These are phyloP conservation scores for Rhizoglyphus robini DNA, from an alignment of 1,140 invertebrate species.

Conservation along the genomic window DNA sequence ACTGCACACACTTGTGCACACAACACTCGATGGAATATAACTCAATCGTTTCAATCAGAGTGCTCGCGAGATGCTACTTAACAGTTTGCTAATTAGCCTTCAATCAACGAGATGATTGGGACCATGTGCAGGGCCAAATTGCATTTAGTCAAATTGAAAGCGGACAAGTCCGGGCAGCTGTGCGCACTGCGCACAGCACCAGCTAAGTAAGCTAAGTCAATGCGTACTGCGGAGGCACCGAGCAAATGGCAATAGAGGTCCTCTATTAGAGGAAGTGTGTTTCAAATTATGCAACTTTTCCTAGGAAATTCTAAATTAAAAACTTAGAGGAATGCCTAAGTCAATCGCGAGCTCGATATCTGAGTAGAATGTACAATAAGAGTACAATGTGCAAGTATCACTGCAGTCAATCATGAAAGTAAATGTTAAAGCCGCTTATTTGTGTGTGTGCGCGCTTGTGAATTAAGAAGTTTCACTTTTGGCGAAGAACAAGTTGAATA, in stretches of 20 bases:
- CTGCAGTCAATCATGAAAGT: not conserved
- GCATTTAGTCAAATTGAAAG: not conserved
- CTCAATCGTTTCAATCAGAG: too few species aligned
- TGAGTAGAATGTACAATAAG: not conserved
- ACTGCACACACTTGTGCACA: too few species aligned
- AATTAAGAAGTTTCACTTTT: slow-evolving; percentile 93
- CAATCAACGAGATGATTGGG: too few species aligned
- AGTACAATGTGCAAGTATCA: too few species aligned
- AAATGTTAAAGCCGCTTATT: slow-evolving; percentile 38
- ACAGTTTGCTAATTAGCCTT: not conserved
- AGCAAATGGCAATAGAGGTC: not conserved
- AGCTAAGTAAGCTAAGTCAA: too few species aligned
- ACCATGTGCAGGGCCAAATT: too few species aligned
- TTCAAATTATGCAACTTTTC: slow-evolving; percentile 1
- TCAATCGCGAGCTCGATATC: not conserved
- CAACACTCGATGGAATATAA: too few species aligned
- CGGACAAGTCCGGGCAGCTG: too few species aligned
- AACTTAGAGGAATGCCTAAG: slow-evolving; percentile 2
- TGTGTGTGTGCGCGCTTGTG: slow-evolving; percentile 81
- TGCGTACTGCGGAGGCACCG: too few species aligned
- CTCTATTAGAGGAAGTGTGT: too few species aligned
- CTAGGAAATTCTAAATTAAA: not conserved
- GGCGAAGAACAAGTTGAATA: slow-evolving; percentile 92
- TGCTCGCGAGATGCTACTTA: not conserved
- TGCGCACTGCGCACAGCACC: too few species aligned